Percentiles rank a stretch among this genome's conserved stretches.
phyloP scores from a whole-genome alignment of 53 echinoderm and acorn worm species.

The Apostichopus leukothele region DNA sequence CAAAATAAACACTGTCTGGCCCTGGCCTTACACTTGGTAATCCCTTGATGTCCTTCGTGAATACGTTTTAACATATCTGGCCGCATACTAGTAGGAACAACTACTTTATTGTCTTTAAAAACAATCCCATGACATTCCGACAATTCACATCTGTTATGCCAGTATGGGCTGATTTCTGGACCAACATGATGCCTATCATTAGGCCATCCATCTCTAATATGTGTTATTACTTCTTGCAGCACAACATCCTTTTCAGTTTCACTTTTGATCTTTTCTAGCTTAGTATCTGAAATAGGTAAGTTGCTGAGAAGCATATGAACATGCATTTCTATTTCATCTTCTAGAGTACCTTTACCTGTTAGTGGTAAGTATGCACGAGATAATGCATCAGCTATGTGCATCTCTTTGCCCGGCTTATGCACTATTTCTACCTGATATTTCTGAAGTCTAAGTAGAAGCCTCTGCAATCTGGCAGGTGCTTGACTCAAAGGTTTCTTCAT shows the following conservation, averaged over 20 bases:
- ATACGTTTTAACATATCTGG: conserved; percentile 26
- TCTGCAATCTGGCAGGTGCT: conserved; percentile 46
- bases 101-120: conserved; percentile 36
- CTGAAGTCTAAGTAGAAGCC: conserved; percentile 23
- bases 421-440: conserved; percentile 33
- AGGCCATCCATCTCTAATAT: conserved; percentile 34
- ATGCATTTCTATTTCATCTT: conserved; percentile 37
- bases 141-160: not conserved
- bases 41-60: conserved; percentile 36
- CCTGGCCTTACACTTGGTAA: conserved; percentile 33
- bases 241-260: conserved; percentile 25
- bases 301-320: conserved; percentile 18
- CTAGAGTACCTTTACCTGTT: conserved; percentile 10
- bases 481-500: conserved; percentile 44
- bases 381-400: conserved; percentile 36
- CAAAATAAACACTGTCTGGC: conserved; percentile 42
- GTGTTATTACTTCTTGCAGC: conserved; percentile 6
- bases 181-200: conserved; percentile 6
- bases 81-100: conserved; percentile 12
- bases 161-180: conserved; percentile 5
- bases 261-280: conserved; percentile 7
- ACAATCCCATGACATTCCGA: conserved; percentile 8
- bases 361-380: conserved; percentile 32
- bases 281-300: conserved; percentile 12
- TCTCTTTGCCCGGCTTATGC: conserved; percentile 35